A percentile compares a stretch with the other conserved stretches of the same genome.
These are phyloP conservation scores for Cephalopachus bancanus DNA, from an alignment of 2,797 vertebrate genomes.

Conservation along the genomic window DNA sequence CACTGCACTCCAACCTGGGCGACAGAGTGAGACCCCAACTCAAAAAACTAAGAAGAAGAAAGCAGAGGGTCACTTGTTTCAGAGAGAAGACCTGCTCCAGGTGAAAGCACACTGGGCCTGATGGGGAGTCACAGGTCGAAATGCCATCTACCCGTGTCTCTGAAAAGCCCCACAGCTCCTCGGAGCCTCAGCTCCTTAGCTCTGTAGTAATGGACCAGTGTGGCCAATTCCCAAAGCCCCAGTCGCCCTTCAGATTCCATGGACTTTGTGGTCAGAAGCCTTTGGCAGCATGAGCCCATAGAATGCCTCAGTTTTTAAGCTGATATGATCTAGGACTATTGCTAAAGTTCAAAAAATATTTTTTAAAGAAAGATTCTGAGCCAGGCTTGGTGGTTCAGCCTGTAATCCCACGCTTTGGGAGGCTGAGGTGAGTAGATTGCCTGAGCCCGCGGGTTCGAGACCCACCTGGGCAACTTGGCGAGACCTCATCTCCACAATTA, in stretches of 20 bases:
- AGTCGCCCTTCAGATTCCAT: neutral
- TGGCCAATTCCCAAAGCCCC: neutral
- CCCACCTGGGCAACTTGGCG: too few relatives aligned
- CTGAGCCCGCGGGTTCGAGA: too few relatives aligned
- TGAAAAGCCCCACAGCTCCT: neutral
- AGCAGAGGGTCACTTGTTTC: neutral
- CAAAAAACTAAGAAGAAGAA: neutral
- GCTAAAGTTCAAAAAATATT: constrained; percentile 11
- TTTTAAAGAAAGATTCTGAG: neutral
- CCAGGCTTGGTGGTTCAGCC: too few relatives aligned
- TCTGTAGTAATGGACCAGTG: neutral
- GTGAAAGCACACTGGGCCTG: neutral
- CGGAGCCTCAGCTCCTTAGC: neutral
- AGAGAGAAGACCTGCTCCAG: neutral
- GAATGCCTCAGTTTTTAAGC: neutral
- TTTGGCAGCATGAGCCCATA: neutral
- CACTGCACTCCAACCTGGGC: too few relatives aligned
- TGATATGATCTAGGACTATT: neutral
- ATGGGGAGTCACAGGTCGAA: accelerated
- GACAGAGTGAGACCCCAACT: too few relatives aligned
- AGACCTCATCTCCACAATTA: too few relatives aligned
- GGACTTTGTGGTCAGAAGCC: neutral
- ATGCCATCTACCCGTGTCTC: accelerated
- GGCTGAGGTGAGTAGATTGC: too few relatives aligned
- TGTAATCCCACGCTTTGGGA: too few relatives aligned